A percentile compares a stretch with the other conserved stretches of the same genome.
Evolutionary conservation across 2,797 vertebrate genomes (phyloP).

Genomic region (Peromyscus attwateri): DNA sequence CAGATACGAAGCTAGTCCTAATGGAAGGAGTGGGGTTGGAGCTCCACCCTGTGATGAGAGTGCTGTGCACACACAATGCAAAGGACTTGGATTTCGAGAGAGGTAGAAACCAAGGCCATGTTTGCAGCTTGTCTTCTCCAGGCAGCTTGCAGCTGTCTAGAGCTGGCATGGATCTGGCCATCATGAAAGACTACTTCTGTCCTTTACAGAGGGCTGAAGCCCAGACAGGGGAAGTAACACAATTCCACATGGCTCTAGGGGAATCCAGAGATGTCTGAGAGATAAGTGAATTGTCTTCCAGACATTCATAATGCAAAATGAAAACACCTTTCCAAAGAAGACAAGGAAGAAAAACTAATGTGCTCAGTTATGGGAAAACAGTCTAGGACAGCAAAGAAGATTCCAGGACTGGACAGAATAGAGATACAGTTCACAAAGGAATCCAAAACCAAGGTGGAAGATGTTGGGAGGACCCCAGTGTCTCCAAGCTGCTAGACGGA

Average conservation of each 20-base stretch:
- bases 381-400: background rate
- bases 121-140: background rate
- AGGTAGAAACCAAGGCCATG: background rate
- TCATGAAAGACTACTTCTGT: background rate
- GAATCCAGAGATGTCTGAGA: background rate
- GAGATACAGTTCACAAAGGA: background rate
- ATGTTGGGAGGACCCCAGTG: background rate
- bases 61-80: background rate
- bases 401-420: background rate
- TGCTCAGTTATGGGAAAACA: background rate
- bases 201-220: background rate
- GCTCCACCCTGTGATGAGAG: background rate
- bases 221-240: background rate
- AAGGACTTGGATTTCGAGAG: background rate
- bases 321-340: background rate
- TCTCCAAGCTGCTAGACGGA: background rate
- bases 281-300: background rate
- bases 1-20: background rate
- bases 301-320: constrained; percentile 21
- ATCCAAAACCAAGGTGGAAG: background rate
- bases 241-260: background rate
- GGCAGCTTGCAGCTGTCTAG: background rate
- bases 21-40: background rate
- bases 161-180: background rate
- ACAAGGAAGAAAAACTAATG: background rate